Evolutionary conservation across 2,113 vertebrate genomes (phyloP).

Genomic region (Pterocles gutturalis): DNA sequence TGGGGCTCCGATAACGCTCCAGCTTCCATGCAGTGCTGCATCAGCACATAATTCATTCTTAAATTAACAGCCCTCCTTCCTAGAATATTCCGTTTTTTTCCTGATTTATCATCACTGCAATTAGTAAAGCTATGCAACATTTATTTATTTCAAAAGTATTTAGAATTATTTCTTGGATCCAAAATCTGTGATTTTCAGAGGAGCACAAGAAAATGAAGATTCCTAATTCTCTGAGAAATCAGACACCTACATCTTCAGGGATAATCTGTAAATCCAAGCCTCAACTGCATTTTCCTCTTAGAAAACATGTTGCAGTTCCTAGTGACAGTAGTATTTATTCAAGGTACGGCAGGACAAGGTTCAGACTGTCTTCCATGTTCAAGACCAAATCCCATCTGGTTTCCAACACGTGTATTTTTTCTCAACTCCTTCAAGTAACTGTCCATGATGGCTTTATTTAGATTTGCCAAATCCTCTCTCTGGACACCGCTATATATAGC

Average conservation of each 20-base stretch:
- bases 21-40: background rate
- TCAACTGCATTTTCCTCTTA: background rate
- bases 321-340: background rate
- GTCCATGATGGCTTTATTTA: background rate
- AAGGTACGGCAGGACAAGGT: no score
- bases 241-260: background rate
- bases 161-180: background rate
- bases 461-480: background rate
- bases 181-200: background rate
- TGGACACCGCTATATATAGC: background rate
- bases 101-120: background rate
- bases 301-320: background rate
- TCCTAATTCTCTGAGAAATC: background rate
- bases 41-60: background rate
- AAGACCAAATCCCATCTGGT: background rate
- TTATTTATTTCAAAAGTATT: background rate
- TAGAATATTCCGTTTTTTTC: background rate
- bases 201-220: background rate
- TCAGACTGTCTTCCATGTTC: background rate
- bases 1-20: fast-evolving
- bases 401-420: background rate
- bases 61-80: background rate
- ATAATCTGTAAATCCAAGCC: background rate
- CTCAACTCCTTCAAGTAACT: background rate
- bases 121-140: background rate